A percentile compares a stretch with the other conserved stretches of the same genome.
These are phyloP conservation scores for Microhierax caerulescens DNA, from an alignment of 2,797 vertebrate genomes.

Conservation along the genomic window DNA sequence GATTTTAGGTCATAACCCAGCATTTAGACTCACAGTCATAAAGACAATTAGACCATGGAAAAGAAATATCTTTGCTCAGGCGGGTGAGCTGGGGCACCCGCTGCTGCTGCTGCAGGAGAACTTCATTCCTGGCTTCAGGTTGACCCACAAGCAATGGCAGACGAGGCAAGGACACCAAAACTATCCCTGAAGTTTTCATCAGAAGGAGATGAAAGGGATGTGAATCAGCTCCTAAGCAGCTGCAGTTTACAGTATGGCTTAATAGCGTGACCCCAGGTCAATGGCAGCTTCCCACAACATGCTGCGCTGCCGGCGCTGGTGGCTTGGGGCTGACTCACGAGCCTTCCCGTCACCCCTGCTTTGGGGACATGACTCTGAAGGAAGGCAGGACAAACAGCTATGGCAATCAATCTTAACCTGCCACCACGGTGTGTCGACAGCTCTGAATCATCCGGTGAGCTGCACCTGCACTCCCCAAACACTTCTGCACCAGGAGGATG, in stretches of 20 bases:
- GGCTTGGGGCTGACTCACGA: constrained; percentile 5
- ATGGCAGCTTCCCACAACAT: background rate
- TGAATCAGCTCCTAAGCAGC: constrained; percentile 40
- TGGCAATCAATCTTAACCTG: background rate
- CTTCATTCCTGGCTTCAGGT: background rate
- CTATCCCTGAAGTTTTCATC: background rate
- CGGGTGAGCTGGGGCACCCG: background rate
- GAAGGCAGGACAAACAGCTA: background rate
- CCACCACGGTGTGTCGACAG: fast-evolving
- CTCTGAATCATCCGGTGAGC: background rate
- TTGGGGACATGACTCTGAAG: background rate
- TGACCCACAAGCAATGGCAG: background rate
- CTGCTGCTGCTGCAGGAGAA: background rate
- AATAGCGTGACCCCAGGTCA: background rate
- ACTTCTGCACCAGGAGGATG: background rate
- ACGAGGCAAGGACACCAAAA: background rate
- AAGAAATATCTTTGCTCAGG: background rate
- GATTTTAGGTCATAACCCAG: background rate
- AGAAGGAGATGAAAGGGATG: background rate
- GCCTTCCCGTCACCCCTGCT: background rate
- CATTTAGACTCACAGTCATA: background rate
- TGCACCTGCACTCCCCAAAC: background rate
- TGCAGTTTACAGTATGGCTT: constrained; percentile 25
- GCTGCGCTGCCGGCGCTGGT: background rate
- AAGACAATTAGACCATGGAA: background rate